Evolutionary conservation across 2,888 invertebrate species (phyloP), one percentile per base, ranked within the genome.

Genomic region (Seira ritae): DNA sequence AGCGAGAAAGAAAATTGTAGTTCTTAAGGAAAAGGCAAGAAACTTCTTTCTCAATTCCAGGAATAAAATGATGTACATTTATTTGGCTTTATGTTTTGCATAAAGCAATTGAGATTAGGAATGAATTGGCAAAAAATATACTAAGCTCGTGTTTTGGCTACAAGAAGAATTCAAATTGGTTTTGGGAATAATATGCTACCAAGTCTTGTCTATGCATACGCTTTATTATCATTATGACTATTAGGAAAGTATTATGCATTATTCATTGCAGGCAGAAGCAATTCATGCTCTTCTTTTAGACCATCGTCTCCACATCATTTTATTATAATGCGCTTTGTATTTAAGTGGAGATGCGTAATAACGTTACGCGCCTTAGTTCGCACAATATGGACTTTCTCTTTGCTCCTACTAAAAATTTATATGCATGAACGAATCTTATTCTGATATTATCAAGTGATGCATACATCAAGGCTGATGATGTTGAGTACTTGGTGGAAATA

Each of bases 81-180:
- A 75, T 72, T 62, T 37, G 75, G 67, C 81, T 66, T 66, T 81
- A 76, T 81, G 70, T 71, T 81, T 81, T 75, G 81, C 81, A 81
- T 81, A 76, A 75, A 75, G 71, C 75, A 75, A 75, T 81, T 76
- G 81, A 81, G 81, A 81, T 81, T 81, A 75, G 75, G 37, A 69
- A 65, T 22, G 67, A 75, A 81, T 76, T 81, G 81, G 22, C 62
- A 62, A 50, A 50, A 50, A 50, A 50, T 50, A n/a, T 62, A 62
- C 42, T 42, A 68, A 50, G 73, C 42, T 69, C 60, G 67, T 55
- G 22, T 55, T 42, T 22, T 46, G 60, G 50, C 67, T 50, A 22
- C 8, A 20, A 23, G 12, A 22, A 55, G 10, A 12, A 69, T 62
- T 62, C 62, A 20, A 62, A 62, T 20, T 62, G 31, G 31, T 31